phyloP scores from a whole-genome alignment of 2,888 invertebrate genomes.

The Thyatira batis region DNA sequence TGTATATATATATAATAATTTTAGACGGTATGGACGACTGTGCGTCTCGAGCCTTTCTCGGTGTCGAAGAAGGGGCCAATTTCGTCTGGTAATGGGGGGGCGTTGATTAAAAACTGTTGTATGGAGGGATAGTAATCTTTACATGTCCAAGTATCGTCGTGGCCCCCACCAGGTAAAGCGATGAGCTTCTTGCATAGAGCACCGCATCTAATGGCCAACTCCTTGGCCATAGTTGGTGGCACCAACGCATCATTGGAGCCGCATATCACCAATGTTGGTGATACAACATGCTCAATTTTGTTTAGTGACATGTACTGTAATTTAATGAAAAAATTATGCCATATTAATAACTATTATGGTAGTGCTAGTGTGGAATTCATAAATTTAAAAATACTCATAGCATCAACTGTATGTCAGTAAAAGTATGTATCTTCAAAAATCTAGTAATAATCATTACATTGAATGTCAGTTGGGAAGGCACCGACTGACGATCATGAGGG shows the following conservation, averaged over 20 bases:
- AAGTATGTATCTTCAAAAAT: no score
- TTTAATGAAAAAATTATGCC: neutral
- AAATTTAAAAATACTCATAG: no score
- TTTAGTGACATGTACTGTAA: slow-evolving; percentile 87
- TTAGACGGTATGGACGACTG: slow-evolving; percentile 58
- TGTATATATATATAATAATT: slow-evolving; percentile 18
- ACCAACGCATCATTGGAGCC: slow-evolving; percentile 94
- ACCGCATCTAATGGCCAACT: slow-evolving; percentile 88
- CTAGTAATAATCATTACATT: no score
- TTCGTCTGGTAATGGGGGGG: slow-evolving; percentile 56
- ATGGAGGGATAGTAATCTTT: slow-evolving; percentile 87
- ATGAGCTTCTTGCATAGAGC: slow-evolving; percentile 89
- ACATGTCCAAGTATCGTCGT: slow-evolving; percentile 97
- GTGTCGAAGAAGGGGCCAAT: slow-evolving; percentile 55
- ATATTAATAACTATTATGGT: no score
- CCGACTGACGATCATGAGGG: no score
- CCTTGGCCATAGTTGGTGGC: slow-evolving; percentile 94
- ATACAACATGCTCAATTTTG: slow-evolving; percentile 87
- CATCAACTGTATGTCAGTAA: no score
- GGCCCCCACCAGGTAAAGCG: slow-evolving; percentile 91
- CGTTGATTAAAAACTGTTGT: slow-evolving; percentile 74
- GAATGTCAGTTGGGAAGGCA: no score
- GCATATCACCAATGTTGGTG: slow-evolving; percentile 93
- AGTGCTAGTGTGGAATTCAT: no score
- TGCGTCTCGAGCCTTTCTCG: slow-evolving; percentile 35